phyloP scores from a whole-genome alignment of 2,113 vertebrate species.

The Plecturocebus donacophilus region DNA sequence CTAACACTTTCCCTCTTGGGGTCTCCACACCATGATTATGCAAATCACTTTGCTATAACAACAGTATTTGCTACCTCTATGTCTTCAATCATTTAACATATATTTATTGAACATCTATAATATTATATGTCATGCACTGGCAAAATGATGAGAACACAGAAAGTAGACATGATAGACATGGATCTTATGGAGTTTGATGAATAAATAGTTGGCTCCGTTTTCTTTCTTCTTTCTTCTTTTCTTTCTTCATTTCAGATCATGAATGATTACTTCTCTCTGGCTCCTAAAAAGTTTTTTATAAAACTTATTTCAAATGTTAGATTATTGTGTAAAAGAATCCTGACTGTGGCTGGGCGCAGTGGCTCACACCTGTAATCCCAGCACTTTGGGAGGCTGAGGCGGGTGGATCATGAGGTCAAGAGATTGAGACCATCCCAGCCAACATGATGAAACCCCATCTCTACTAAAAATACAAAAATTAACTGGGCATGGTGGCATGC shows the following conservation, averaged over 20 bases:
- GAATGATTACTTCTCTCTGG: background rate
- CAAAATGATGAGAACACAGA: background rate
- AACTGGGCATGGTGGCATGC: no score
- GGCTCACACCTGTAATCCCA: no score
- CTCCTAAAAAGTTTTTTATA: slow-evolving; percentile 12
- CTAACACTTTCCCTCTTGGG: background rate
- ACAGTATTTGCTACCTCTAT: background rate
- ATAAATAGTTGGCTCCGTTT: background rate
- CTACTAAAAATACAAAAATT: no score
- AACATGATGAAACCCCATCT: no score
- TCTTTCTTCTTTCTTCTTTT: background rate
- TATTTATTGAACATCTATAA: background rate
- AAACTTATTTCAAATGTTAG: slow-evolving; percentile 69
- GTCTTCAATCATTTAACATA: slow-evolving; percentile 3
- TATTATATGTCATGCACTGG: background rate
- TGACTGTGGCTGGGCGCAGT: background rate
- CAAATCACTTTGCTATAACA: background rate
- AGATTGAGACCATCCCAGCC: no score
- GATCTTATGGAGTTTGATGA: background rate
- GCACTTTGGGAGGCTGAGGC: no score
- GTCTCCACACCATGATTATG: background rate
- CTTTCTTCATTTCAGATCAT: background rate
- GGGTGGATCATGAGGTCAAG: no score
- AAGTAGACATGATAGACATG: background rate
- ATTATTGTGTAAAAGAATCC: slow-evolving; percentile 72